A percentile compares a stretch with the other conserved stretches of the same genome.
Evolutionary conservation across 2,797 vertebrate species (phyloP).

Genomic region (Gastrophryne carolinensis): DNA sequence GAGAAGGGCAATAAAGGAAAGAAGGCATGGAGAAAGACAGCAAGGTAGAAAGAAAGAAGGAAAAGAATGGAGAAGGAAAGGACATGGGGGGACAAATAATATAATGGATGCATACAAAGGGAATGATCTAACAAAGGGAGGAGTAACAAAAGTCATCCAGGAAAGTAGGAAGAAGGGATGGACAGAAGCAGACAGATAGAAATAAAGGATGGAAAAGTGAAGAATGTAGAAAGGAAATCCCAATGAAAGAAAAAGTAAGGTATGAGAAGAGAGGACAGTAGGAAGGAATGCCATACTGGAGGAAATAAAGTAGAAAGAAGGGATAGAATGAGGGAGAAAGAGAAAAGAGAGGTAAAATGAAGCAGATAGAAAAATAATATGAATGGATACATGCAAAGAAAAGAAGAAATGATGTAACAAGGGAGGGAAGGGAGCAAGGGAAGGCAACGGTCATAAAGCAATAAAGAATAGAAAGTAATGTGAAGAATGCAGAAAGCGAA

Average conservation of each 20-base stretch:
- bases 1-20: not conserved
- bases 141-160: too few relatives aligned
- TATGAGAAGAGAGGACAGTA: not conserved
- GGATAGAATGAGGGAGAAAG: too few relatives aligned
- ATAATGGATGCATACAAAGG: too few relatives aligned
- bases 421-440: too few relatives aligned
- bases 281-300: not conserved
- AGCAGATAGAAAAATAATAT: too few relatives aligned
- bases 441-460: too few relatives aligned
- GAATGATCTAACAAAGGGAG: not conserved
- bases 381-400: too few relatives aligned
- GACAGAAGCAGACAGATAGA: not conserved
- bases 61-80: slow-evolving; percentile 16
- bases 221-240: not conserved
- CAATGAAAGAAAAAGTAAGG: too few relatives aligned
- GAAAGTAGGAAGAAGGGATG: not conserved
- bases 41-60: not conserved
- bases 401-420: not conserved
- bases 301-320: not conserved
- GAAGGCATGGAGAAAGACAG: not conserved
- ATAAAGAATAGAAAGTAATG: not conserved
- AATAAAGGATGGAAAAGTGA: not conserved
- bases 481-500: not conserved
- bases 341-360: not conserved
- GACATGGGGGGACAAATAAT: too few relatives aligned